Evolutionary conservation across 2,113 vertebrate species (phyloP).

Genomic region (Passerina amoena): DNA sequence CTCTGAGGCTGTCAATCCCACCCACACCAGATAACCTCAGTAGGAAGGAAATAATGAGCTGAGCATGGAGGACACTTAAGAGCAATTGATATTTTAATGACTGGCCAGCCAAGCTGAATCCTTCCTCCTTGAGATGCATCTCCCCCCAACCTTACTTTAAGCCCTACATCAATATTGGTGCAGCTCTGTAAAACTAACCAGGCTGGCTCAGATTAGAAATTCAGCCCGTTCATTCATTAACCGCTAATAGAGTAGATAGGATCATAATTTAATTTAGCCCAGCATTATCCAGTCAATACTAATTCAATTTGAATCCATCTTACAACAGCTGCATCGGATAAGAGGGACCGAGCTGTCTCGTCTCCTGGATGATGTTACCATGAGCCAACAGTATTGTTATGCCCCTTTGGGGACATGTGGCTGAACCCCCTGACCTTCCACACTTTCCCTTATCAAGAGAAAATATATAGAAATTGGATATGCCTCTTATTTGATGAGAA

Average conservation of each 20-base stretch:
- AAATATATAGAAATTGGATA: conserved; percentile 54
- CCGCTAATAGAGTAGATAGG: conserved; percentile 56
- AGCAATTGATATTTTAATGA: conserved; percentile 52
- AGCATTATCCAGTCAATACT: conserved; percentile 54
- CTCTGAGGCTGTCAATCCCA: conserved; percentile 4
- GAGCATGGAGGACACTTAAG: conserved; percentile 29
- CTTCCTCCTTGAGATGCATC: conserved; percentile 30
- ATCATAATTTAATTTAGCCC: conserved; percentile 65
- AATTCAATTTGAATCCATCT: conserved; percentile 61
- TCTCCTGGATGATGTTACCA: conserved; percentile 44
- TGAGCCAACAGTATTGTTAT: conserved; percentile 55
- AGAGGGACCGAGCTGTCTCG: conserved; percentile 34
- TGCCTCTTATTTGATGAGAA: conserved; percentile 8
- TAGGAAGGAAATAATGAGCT: conserved; percentile 36
- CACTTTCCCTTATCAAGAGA: conserved; percentile 21
- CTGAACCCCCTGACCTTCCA: conserved; percentile 30
- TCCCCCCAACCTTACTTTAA: not conserved
- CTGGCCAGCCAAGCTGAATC: conserved; percentile 7
- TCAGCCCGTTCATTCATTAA: conserved; percentile 46
- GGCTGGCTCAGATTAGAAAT: conserved; percentile 54
- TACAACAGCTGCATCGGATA: conserved; percentile 57
- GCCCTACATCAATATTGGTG: conserved; percentile 18
- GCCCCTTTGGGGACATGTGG: conserved; percentile 22
- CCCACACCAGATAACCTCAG: not conserved
- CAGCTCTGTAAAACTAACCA: conserved; percentile 43